Conservation (phyloP, 2,888 invertebrate genomes). For the Xylota sylvarum region DNA sequence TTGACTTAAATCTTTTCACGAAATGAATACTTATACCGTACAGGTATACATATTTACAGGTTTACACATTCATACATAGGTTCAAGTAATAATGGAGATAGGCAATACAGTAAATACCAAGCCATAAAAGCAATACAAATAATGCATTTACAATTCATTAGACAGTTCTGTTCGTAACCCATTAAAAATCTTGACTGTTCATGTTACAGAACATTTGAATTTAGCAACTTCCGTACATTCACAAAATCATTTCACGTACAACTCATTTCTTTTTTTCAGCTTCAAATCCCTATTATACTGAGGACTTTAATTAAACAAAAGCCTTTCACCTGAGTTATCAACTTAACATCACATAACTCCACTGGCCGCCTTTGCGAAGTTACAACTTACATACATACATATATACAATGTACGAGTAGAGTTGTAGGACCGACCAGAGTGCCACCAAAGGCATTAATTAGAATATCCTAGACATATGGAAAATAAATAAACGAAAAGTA, state of each 20-base stretch:
- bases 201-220: neutral
- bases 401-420: neutral
- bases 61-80: too few relatives aligned
- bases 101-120: too few relatives aligned
- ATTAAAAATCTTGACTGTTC: too few relatives aligned
- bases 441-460: constrained; percentile 37
- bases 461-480: constrained; percentile 23
- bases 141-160: too few relatives aligned
- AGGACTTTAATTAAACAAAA: constrained; percentile 30
- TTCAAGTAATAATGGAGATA: too few relatives aligned
- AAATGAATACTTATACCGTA: too few relatives aligned
- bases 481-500: constrained; percentile 36
- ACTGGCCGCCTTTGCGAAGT: neutral
- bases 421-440: neutral
- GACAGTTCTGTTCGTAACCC: too few relatives aligned
- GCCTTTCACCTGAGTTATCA: constrained; percentile 11
- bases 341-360: constrained; percentile 7
- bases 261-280: neutral
- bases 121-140: too few relatives aligned
- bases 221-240: neutral
- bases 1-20: too few relatives aligned
- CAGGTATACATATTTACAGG: too few relatives aligned
- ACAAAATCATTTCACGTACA: neutral
- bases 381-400: neutral
- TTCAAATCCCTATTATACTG: neutral